A percentile compares a stretch with the other conserved stretches of the same genome.
Conservation (phyloP, 2,797 vertebrate species). For the Onychomys torridus region DNA sequence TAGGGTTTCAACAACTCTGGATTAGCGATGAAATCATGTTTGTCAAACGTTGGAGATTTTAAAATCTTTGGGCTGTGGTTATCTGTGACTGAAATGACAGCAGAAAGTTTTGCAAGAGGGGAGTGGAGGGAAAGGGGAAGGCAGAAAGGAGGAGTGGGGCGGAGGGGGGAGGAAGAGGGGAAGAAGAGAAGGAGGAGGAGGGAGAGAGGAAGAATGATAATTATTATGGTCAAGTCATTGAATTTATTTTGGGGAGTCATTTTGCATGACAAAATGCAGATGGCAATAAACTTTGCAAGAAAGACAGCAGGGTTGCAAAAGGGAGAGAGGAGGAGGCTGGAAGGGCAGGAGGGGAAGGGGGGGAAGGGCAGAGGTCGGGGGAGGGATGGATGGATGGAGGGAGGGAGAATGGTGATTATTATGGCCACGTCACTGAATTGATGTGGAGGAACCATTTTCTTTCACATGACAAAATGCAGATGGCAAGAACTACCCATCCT, state of each 20-base stretch:
- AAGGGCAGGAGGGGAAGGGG: too few relatives aligned
- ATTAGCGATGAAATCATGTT: constrained; percentile 11
- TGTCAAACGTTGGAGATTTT: neutral
- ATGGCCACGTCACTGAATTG: neutral
- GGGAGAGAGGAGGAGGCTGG: too few relatives aligned
- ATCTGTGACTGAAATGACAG: constrained; percentile 27
- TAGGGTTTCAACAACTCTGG: neutral
- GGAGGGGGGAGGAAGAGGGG: too few relatives aligned
- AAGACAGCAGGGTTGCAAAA: too few relatives aligned
- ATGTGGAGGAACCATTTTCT: constrained; percentile 1
- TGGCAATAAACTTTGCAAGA: neutral
- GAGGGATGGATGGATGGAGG: neutral
- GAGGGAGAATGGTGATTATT: neutral
- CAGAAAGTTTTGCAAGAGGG: neutral
- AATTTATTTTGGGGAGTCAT: neutral
- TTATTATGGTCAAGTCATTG: neutral
- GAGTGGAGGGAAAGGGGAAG: too few relatives aligned
- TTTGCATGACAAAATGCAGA: neutral
- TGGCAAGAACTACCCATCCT: neutral
- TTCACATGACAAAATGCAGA: neutral
- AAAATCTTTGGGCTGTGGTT: constrained; percentile 1
- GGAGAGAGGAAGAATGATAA: neutral
- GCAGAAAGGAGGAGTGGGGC: too few relatives aligned
- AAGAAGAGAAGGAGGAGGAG: too few relatives aligned
- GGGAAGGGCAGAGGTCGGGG: too few relatives aligned